A percentile compares a stretch with the other conserved stretches of the same genome.
Conservation (phyloP, 2,797 vertebrate genomes). For the Dallia pectoralis region DNA sequence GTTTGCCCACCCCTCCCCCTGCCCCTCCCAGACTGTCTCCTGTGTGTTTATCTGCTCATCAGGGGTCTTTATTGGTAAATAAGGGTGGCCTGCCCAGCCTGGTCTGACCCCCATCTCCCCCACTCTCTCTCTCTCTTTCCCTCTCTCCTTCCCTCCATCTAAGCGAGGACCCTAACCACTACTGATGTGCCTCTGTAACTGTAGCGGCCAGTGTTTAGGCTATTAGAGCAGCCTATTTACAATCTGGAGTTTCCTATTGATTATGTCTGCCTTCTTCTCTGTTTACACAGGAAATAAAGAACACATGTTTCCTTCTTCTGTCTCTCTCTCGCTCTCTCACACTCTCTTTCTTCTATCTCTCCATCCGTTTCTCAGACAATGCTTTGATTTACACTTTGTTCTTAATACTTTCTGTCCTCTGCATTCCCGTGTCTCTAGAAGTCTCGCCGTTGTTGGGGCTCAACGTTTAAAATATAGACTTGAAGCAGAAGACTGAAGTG, state of each 20-base stretch:
- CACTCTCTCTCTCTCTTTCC: constrained; percentile 5
- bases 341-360: constrained; percentile 18
- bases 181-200: constrained; percentile 76
- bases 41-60: constrained; percentile 83
- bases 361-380: constrained; percentile 17
- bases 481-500: constrained; percentile 30
- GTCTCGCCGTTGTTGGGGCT: constrained; percentile 40
- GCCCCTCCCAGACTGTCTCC: constrained; percentile 71
- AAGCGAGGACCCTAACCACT: constrained; percentile 54
- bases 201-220: constrained; percentile 86
- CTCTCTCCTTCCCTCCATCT: constrained; percentile 30
- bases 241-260: constrained; percentile 92
- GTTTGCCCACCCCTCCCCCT: constrained; percentile 1
- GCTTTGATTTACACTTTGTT: constrained; percentile 28
- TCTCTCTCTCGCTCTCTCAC: constrained; percentile 21
- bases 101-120: constrained; percentile 25
- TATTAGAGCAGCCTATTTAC: constrained; percentile 91
- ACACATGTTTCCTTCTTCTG: constrained; percentile 81
- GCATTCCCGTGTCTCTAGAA: constrained; percentile 34
- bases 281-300: constrained; percentile 98
- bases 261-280: constrained; percentile 92
- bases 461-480: constrained; percentile 39
- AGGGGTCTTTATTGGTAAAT: constrained; percentile 80
- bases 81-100: constrained; percentile 61
- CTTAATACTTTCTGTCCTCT: constrained; percentile 30